Conservation (phyloP, 2,113 vertebrate species). For the Spilogale gracilis region DNA sequence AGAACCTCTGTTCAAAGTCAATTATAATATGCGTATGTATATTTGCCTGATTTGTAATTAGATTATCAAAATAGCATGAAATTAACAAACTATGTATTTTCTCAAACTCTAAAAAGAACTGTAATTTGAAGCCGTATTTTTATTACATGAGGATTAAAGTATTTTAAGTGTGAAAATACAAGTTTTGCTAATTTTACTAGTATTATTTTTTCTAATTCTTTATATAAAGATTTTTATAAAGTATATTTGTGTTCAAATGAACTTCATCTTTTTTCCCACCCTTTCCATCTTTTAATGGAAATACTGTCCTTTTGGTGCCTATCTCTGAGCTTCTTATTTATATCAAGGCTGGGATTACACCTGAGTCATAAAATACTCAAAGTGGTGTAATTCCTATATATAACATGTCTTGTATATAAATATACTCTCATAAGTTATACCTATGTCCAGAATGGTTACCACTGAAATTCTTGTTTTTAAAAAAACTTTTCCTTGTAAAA, state of each 20-base stretch:
- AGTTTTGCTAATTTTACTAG: neutral
- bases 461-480: neutral
- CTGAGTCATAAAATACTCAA: neutral
- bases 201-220: neutral
- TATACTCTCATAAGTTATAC: neutral
- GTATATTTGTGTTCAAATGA: neutral
- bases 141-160: neutral
- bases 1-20: neutral
- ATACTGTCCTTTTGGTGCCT: neutral
- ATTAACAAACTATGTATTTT: neutral
- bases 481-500: neutral
- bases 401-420: neutral
- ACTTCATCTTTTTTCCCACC: neutral
- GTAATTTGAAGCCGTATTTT: neutral
- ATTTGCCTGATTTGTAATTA: neutral
- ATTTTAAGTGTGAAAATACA: neutral
- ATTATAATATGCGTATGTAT: neutral
- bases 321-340: neutral
- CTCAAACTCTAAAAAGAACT: neutral
- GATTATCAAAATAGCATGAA: neutral
- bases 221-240: neutral
- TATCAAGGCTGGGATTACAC: neutral
- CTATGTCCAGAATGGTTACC: neutral
- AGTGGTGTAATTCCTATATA: neutral
- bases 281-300: neutral